These are phyloP conservation scores for Gymnoscelis rufifasciata DNA, from an alignment of 2,888 invertebrate species.

Conservation along the genomic window DNA sequence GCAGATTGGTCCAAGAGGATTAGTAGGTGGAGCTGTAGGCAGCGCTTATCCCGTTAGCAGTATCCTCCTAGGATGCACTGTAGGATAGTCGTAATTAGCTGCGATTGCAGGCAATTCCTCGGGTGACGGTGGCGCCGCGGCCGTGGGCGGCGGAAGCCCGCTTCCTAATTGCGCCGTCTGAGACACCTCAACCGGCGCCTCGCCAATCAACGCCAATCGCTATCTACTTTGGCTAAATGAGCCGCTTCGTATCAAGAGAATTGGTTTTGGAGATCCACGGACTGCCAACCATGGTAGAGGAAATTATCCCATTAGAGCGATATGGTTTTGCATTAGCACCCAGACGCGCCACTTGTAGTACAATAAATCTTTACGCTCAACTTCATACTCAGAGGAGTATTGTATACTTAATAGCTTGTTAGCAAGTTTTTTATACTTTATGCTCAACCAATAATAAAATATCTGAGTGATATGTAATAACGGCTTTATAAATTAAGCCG, in stretches of 20 bases:
- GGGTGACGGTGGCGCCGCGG: conserved; percentile 66
- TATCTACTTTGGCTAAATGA: conserved; percentile 32
- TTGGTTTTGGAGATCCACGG: not conserved
- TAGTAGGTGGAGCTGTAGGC: conserved; percentile 1
- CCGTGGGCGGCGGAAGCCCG: conserved; percentile 76
- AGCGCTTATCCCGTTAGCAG: conserved; percentile 23
- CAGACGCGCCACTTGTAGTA: no score
- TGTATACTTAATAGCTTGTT: no score
- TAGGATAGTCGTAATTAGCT: conserved; percentile 65
- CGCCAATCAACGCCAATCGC: conserved; percentile 70
- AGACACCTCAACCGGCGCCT: conserved; percentile 77
- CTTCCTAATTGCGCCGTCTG: conserved; percentile 74
- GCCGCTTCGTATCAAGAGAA: not conserved
- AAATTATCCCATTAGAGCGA: no score
- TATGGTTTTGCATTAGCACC: no score
- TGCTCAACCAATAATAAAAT: no score
- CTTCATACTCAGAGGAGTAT: no score
- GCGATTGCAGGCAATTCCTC: conserved; percentile 68
- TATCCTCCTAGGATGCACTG: conserved; percentile 26
- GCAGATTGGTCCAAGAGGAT: not conserved
- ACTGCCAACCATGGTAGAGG: no score
- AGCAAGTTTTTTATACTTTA: no score
- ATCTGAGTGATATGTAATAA: no score
- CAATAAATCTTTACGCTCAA: no score
- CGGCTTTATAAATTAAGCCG: no score